Percentiles rank a stretch among this genome's conserved stretches.
Conservation (phyloP, 2,797 vertebrate species). For the Anguilla marmorata region DNA sequence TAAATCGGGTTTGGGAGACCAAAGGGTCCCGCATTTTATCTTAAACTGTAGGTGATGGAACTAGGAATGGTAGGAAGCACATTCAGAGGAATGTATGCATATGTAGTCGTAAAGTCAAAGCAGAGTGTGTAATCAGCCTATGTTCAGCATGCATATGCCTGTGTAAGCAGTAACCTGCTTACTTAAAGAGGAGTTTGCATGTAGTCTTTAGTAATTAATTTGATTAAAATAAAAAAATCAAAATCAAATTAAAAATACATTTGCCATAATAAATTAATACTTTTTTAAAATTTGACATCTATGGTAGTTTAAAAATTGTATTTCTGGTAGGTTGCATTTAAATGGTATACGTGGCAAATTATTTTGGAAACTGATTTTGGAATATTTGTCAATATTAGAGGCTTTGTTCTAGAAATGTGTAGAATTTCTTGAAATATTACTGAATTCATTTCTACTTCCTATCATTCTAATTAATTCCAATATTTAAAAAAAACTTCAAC, state of each 20-base stretch:
- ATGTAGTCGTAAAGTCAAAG: background rate
- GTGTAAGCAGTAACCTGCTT: background rate
- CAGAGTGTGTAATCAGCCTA: background rate
- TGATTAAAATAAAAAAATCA: too few species aligned
- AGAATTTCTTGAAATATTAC: too few species aligned
- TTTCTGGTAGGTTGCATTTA: background rate
- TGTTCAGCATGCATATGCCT: background rate
- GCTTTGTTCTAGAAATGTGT: background rate
- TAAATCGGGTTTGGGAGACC: background rate
- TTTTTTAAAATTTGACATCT: background rate
- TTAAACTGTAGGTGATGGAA: background rate
- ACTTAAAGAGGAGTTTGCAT: too few species aligned
- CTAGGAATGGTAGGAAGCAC: background rate
- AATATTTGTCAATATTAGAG: background rate
- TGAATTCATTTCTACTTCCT: too few species aligned
- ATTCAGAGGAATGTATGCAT: background rate
- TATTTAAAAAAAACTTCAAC: too few species aligned
- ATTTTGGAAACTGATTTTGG: background rate
- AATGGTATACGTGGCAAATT: background rate
- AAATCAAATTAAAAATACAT: background rate
- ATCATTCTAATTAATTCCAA: too few species aligned
- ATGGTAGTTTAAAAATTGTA: background rate
- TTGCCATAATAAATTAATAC: background rate
- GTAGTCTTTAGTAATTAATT: too few species aligned
- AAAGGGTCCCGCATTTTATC: background rate